Percentiles rank a stretch among this genome's conserved stretches.
phyloP scores from a whole-genome alignment of 2,113 vertebrate species.

The Nannobrachium achirus region DNA sequence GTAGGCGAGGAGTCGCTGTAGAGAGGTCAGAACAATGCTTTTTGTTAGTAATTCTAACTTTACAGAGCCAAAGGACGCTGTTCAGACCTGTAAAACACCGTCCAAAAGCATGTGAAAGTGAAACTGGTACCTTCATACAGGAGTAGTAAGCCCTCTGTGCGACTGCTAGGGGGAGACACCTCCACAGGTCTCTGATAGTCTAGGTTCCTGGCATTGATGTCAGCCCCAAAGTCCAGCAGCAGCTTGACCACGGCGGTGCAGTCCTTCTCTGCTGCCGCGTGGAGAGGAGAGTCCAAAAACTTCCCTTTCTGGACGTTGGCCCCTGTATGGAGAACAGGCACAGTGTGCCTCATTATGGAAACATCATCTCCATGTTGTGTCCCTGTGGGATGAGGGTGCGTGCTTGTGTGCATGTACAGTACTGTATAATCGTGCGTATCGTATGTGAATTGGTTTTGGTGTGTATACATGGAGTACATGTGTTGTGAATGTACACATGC shows the following conservation, averaged over 20 bases:
- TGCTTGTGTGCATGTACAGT: too few relatives aligned
- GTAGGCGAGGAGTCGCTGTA: constrained; percentile 87
- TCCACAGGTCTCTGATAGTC: constrained; percentile 90
- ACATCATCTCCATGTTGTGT: too few relatives aligned
- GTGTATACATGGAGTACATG: too few relatives aligned
- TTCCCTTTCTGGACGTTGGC: constrained; percentile 93
- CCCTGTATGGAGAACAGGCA: constrained; percentile 71
- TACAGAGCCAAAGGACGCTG: too few relatives aligned
- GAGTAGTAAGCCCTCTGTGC: constrained; percentile 87
- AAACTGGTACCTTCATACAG: constrained; percentile 86
- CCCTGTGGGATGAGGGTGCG: too few relatives aligned
- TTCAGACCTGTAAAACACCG: neutral
- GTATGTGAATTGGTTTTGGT: too few relatives aligned
- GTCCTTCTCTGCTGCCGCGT: constrained; percentile 89
- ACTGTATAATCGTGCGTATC: too few relatives aligned
- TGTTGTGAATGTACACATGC: too few relatives aligned
- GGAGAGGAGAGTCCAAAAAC: constrained; percentile 89
- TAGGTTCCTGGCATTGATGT: constrained; percentile 88
- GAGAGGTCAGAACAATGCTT: constrained; percentile 13
- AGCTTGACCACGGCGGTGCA: constrained; percentile 84
- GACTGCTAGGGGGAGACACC: constrained; percentile 84
- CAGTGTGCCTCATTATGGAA: neutral
- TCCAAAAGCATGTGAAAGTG: neutral
- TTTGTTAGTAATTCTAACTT: neutral
- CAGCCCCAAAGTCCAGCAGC: constrained; percentile 93